phyloP scores from a whole-genome alignment of 2,113 vertebrate genomes.

The Heliornis fulica region DNA sequence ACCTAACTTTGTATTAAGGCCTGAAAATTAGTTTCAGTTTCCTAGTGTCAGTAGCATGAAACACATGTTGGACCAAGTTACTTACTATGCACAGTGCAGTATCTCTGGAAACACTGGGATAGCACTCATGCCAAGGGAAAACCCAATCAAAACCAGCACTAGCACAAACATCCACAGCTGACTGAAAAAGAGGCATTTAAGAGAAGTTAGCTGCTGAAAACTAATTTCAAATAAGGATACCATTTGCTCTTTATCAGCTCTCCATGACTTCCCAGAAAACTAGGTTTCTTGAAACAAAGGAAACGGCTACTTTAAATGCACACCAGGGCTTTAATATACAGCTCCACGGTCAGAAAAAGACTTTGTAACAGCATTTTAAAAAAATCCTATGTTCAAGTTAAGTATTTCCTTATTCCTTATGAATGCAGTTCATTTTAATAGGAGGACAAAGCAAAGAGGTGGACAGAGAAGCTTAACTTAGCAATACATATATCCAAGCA shows the following conservation, averaged over 20 bases:
- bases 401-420: neutral
- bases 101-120: conserved; percentile 92
- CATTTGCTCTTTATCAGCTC: neutral
- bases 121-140: conserved; percentile 85
- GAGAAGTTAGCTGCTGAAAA: neutral
- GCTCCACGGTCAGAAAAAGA: neutral
- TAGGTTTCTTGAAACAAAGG: neutral
- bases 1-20: neutral
- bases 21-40: neutral
- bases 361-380: no score
- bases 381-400: neutral
- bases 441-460: neutral
- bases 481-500: neutral
- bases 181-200: conserved; percentile 70
- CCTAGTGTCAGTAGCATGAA: neutral
- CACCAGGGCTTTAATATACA: neutral
- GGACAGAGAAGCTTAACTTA: neutral
- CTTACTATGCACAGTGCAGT: conserved; percentile 88
- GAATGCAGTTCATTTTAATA: neutral
- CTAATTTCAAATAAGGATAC: neutral
- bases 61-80: neutral
- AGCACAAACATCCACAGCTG: conserved; percentile 89
- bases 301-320: neutral
- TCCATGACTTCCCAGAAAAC: neutral
- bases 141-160: conserved; percentile 82